These are phyloP conservation scores for Sinodicranocentrus sp. DNA, from an alignment of 2,888 invertebrate species.

Conservation along the genomic window DNA sequence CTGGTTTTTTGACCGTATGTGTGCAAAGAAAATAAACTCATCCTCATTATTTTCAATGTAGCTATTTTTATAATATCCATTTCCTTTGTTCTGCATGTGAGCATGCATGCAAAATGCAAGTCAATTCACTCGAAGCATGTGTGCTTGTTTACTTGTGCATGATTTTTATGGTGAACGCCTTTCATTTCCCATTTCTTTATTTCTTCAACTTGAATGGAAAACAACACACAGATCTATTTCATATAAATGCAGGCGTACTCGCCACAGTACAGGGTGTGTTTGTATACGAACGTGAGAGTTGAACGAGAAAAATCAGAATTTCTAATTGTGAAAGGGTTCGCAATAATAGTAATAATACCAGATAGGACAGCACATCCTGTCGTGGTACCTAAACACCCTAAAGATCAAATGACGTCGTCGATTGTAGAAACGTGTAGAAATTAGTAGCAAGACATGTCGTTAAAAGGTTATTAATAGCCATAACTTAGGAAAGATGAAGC, in stretches of 20 bases:
- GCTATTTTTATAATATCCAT: neutral
- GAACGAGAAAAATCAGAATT: constrained; percentile 23
- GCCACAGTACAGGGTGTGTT: neutral
- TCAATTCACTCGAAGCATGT: too few species aligned
- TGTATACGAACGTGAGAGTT: constrained; percentile 7
- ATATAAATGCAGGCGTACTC: neutral
- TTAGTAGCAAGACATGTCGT: neutral
- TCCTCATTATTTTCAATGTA: neutral
- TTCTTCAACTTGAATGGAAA: neutral
- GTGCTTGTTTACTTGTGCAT: neutral
- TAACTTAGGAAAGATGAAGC: too few species aligned
- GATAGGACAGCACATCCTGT: constrained; percentile 31
- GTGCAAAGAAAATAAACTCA: neutral
- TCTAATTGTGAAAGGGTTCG: constrained; percentile 54
- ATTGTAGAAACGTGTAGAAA: neutral
- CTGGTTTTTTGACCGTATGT: neutral
- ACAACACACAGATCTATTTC: constrained; percentile 9
- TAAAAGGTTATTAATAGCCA: constrained; percentile 1
- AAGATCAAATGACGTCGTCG: neutral
- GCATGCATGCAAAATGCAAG: too few species aligned
- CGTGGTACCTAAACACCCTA: constrained; percentile 12
- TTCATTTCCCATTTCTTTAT: constrained; percentile 37
- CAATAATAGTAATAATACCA: constrained; percentile 3
- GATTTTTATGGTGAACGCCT: constrained; percentile 31
- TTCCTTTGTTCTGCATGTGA: constrained; percentile 19